Percentiles rank a stretch among this genome's conserved stretches.
Conservation (phyloP, 2,113 vertebrate genomes). For the Hipposideros armiger region DNA sequence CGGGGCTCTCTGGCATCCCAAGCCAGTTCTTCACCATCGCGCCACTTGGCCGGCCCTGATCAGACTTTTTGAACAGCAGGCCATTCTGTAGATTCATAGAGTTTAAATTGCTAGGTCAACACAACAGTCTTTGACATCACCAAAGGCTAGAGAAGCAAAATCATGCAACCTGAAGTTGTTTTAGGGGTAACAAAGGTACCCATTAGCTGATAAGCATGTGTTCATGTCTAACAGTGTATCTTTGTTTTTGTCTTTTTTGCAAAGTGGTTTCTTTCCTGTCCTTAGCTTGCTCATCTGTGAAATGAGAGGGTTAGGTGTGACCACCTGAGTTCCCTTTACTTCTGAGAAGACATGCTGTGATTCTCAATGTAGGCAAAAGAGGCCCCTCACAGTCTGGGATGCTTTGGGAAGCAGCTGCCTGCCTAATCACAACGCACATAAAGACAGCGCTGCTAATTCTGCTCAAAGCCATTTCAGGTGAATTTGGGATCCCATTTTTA, state of each 20-base stretch:
- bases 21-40: too few relatives aligned
- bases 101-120: neutral
- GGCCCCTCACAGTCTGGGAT: neutral
- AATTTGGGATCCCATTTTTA: conserved; percentile 49
- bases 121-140: neutral
- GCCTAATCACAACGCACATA: neutral
- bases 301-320: neutral
- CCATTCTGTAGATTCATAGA: neutral
- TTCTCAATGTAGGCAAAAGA: neutral
- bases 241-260: neutral
- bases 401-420: neutral
- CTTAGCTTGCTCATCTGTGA: neutral
- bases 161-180: neutral
- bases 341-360: neutral
- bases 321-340: neutral
- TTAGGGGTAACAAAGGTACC: neutral
- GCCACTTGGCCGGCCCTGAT: neutral
- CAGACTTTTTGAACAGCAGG: neutral
- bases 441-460: neutral
- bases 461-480: neutral
- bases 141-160: neutral
- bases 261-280: neutral
- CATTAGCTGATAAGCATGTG: neutral
- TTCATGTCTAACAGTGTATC: neutral
- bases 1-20: too few relatives aligned